Percentiles rank a stretch among this genome's conserved stretches.
Evolutionary conservation across 2,113 vertebrate species (phyloP).

Genomic region (Campylomormyrus numenius): DNA sequence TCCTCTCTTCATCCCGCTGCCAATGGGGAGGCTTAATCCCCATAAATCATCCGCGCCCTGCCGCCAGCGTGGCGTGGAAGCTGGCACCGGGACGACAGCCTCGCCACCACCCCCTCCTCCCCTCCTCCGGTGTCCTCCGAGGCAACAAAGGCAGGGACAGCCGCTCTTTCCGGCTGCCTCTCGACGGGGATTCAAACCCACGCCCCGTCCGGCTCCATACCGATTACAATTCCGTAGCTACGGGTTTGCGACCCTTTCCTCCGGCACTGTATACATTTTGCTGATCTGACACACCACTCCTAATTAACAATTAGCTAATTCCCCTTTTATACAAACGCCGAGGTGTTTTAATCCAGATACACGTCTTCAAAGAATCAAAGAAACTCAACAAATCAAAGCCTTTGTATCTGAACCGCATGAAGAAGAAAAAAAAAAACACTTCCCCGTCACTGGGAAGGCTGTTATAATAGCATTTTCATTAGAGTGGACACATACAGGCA

Average conservation of each 20-base stretch:
- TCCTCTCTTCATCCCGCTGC: constrained; percentile 27
- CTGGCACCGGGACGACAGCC: background rate
- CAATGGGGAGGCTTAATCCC: constrained; percentile 40
- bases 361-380: background rate
- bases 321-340: background rate
- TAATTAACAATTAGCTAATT: background rate
- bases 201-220: background rate
- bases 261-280: background rate
- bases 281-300: background rate
- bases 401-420: background rate
- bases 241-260: background rate
- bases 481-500: background rate
- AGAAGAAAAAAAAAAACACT: background rate
- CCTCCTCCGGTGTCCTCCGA: constrained; percentile 5
- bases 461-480: constrained; percentile 18
- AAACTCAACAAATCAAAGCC: background rate
- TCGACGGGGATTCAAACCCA: background rate
- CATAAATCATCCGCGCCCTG: constrained; percentile 39
- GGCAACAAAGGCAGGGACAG: background rate
- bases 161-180: background rate
- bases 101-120: background rate
- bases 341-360: background rate
- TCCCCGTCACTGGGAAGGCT: background rate
- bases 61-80: background rate
- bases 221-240: background rate